Evolutionary conservation across 1,140 invertebrate genomes (phyloP).

Genomic region (Drosophila arawakana): DNA sequence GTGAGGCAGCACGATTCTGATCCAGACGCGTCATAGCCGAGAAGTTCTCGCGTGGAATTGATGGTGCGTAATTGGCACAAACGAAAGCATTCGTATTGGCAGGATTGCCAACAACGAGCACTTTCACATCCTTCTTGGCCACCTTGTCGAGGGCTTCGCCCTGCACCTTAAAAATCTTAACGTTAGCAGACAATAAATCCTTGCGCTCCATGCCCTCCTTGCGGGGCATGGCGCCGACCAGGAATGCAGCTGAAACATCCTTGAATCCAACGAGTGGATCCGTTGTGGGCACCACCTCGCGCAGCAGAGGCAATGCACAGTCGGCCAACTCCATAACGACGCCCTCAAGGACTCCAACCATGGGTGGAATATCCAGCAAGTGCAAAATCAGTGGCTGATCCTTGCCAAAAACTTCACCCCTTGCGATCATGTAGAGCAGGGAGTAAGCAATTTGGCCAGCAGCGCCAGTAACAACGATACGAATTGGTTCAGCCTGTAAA

Average conservation of each 20-base stretch:
- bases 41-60: conserved; percentile 98
- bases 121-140: conserved; percentile 97
- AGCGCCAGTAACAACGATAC: conserved; percentile 98
- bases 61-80: conserved; percentile 98
- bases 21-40: conserved; percentile 99
- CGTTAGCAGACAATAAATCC: conserved; percentile 97
- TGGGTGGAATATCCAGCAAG: conserved; percentile 97
- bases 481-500: conserved; percentile 89
- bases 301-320: conserved; percentile 96
- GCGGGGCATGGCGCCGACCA: conserved; percentile 99
- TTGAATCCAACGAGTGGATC: conserved; percentile 96
- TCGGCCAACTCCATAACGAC: conserved; percentile 99
- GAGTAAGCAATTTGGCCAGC: conserved; percentile 99
- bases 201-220: conserved; percentile 99
- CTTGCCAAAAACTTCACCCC: conserved; percentile 98
- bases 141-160: conserved; percentile 96
- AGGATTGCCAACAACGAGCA: conserved; percentile 99
- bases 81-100: conserved; percentile 99
- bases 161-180: conserved; percentile 98
- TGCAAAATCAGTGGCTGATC: conserved; percentile 95
- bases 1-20: conserved; percentile 97
- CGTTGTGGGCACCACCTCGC: conserved; percentile 93
- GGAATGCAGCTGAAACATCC: conserved; percentile 98
- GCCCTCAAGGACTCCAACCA: conserved; percentile 97
- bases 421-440: conserved; percentile 95